Percentiles rank a stretch among this genome's conserved stretches.
Evolutionary conservation across 2,113 vertebrate species (phyloP).

Genomic region (Gymnogyps californianus): DNA sequence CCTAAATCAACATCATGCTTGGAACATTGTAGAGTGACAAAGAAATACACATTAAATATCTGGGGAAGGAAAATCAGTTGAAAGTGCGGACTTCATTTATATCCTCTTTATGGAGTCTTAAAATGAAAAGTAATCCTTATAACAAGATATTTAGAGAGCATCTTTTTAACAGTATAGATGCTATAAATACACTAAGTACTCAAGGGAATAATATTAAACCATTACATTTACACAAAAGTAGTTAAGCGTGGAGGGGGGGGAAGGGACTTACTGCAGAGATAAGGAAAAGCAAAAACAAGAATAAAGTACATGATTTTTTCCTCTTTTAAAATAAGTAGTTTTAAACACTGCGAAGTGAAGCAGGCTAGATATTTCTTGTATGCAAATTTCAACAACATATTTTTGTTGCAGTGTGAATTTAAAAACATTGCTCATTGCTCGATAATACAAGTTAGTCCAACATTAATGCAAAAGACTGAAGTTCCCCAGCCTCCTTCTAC

Average conservation of each 20-base stretch:
- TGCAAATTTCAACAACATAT: background rate
- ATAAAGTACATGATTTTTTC: background rate
- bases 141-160: background rate
- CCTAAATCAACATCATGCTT: background rate
- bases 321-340: background rate
- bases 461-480: background rate
- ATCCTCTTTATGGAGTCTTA: background rate
- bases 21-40: background rate
- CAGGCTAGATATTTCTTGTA: background rate
- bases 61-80: background rate
- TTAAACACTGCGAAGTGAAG: background rate
- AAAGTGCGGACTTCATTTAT: background rate
- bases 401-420: background rate
- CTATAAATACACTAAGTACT: background rate
- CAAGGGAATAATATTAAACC: background rate
- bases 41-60: background rate
- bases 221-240: background rate
- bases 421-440: background rate
- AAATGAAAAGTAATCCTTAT: background rate
- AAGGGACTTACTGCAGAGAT: background rate
- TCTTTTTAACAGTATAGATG: background rate
- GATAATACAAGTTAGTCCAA: background rate
- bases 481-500: background rate
- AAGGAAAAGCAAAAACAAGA: background rate
- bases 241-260: background rate